These are phyloP conservation scores for Lordiphosa clarofinis DNA, from an alignment of 1,140 invertebrate genomes.

Conservation along the genomic window DNA sequence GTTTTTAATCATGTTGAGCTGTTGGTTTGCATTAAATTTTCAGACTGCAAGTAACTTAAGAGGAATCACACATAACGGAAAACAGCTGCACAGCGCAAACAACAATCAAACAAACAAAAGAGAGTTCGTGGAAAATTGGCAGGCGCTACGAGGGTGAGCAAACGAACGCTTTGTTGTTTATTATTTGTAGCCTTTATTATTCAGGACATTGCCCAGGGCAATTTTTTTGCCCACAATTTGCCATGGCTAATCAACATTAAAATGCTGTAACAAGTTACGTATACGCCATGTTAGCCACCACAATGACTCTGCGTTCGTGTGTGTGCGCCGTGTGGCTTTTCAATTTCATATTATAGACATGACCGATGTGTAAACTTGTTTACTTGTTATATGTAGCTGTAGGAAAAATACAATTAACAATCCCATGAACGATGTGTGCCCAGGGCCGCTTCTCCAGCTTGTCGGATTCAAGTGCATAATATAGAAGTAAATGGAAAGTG, in stretches of 20 bases:
- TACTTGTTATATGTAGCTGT: slow-evolving; percentile 13
- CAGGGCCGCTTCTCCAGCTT: slow-evolving; percentile 1
- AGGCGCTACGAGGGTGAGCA: slow-evolving; percentile 10
- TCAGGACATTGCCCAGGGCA: slow-evolving; percentile 31
- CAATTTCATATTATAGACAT: slow-evolving; percentile 34
- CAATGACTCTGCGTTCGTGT: not conserved
- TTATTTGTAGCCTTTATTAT: slow-evolving; percentile 52
- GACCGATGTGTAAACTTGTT: slow-evolving; percentile 21
- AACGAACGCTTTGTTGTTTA: slow-evolving; percentile 31
- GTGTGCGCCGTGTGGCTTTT: slow-evolving; percentile 8
- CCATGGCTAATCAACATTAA: slow-evolving; percentile 64
- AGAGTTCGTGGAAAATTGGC: slow-evolving; percentile 9
- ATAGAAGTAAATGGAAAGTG: not conserved
- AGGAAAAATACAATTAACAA: slow-evolving; percentile 34
- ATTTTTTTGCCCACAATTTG: slow-evolving; percentile 34
- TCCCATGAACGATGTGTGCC: slow-evolving; percentile 3
- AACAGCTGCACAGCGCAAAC: slow-evolving; percentile 7
- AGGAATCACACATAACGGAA: slow-evolving; percentile 4
- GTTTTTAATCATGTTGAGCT: slow-evolving; percentile 13
- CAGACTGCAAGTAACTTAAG: slow-evolving; percentile 38
- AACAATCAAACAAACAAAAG: slow-evolving; percentile 21
- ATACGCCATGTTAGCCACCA: slow-evolving; percentile 34
- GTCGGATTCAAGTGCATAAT: slow-evolving; percentile 12
- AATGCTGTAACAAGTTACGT: slow-evolving; percentile 53
- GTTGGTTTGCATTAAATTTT: slow-evolving; percentile 51